A percentile compares a stretch with the other conserved stretches of the same genome.
These are phyloP conservation scores for Prorops nasuta DNA, from an alignment of 1,140 invertebrate genomes.

Conservation along the genomic window DNA sequence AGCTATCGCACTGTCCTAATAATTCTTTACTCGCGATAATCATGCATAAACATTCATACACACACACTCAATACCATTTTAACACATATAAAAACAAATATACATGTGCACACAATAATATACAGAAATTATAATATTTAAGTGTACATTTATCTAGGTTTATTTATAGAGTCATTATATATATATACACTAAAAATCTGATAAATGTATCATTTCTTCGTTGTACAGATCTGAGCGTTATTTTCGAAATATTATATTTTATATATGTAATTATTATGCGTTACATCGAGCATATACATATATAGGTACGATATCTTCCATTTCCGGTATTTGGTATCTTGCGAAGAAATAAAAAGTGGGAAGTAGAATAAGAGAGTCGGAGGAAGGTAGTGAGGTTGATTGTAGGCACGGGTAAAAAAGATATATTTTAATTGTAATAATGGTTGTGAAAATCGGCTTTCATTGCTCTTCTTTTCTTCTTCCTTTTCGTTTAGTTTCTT, in stretches of 20 bases:
- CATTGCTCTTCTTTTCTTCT: too few species aligned
- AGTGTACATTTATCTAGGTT: slow-evolving; percentile 26
- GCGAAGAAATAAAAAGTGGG: slow-evolving; percentile 4
- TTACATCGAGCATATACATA: neutral
- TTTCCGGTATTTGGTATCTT: neutral
- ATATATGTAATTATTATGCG: slow-evolving; percentile 38
- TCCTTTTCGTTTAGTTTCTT: neutral
- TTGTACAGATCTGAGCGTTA: slow-evolving; percentile 38
- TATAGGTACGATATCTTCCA: too few species aligned
- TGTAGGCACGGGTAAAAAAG: too few species aligned
- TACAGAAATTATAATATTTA: slow-evolving; percentile 9
- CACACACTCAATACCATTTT: slow-evolving; percentile 1
- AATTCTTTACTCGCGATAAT: too few species aligned
- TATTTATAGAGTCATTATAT: slow-evolving; percentile 21
- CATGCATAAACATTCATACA: neutral
- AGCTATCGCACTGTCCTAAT: slow-evolving; percentile 18
- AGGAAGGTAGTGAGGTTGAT: too few species aligned
- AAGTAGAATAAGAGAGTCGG: too few species aligned
- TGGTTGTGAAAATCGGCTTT: slow-evolving; percentile 17
- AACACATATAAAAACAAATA: slow-evolving; percentile 14
- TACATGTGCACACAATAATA: too few species aligned
- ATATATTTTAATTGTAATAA: too few species aligned
- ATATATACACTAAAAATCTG: slow-evolving; percentile 20
- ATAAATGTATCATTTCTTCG: slow-evolving; percentile 31
- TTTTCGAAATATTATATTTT: slow-evolving; percentile 42